A percentile compares a stretch with the other conserved stretches of the same genome.
Evolutionary conservation across 2,888 invertebrate genomes (phyloP).

Genomic region (Amaurobius ferox): DNA sequence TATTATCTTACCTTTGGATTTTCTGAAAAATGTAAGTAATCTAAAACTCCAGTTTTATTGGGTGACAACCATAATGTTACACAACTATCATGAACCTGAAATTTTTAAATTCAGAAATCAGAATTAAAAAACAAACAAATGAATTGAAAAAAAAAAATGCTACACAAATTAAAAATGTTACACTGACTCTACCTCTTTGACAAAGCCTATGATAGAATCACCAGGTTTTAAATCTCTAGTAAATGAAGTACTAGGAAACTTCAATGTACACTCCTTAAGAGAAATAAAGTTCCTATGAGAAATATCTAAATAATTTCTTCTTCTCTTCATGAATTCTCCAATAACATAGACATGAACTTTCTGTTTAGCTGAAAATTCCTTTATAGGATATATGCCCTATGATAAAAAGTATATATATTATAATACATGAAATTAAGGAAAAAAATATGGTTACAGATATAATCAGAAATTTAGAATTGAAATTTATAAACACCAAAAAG

Average conservation of each 20-base stretch:
- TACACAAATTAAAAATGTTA: not conserved
- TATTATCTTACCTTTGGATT: conserved; percentile 48
- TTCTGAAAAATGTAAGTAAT: conserved; percentile 38
- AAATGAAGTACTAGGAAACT: conserved; percentile 13
- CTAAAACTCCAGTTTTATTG: conserved; percentile 25
- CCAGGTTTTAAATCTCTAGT: not conserved
- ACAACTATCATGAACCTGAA: conserved; percentile 16
- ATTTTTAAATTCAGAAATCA: not conserved
- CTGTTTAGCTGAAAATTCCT: not conserved
- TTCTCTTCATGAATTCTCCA: not conserved
- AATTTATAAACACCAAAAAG: too few relatives aligned
- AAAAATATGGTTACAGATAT: too few relatives aligned
- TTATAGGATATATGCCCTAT: conserved; percentile 16
- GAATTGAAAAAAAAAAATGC: not conserved
- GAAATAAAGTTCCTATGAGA: conserved; percentile 6
- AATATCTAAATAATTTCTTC: conserved; percentile 22
- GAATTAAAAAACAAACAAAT: not conserved
- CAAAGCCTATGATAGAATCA: conserved; percentile 32
- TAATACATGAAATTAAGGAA: too few relatives aligned
- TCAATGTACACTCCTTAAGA: conserved; percentile 30
- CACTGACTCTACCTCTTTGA: conserved; percentile 28
- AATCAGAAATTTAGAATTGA: too few relatives aligned
- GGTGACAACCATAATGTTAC: conserved; percentile 47
- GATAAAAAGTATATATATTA: conserved; percentile 1
- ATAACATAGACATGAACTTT: conserved; percentile 24